These are phyloP conservation scores for Oscheius myriophilus DNA, from an alignment of 2,888 invertebrate species.

Conservation along the genomic window DNA sequence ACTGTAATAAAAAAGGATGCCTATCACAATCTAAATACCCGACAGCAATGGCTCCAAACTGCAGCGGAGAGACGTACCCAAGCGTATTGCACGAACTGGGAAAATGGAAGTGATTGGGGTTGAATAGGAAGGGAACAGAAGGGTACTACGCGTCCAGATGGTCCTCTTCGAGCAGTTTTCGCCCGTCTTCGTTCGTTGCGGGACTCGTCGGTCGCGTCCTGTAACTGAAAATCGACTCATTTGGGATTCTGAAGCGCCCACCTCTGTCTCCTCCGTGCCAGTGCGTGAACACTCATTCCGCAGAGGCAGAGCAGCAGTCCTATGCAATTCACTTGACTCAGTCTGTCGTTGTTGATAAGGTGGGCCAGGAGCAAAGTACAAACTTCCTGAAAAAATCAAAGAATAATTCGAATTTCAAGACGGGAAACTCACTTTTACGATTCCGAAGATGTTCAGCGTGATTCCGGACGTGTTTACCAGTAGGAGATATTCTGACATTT, in stretches of 20 bases:
- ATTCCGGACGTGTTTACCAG: slow-evolving; percentile 93
- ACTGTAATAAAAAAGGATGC: too few species aligned
- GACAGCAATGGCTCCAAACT: slow-evolving; percentile 25
- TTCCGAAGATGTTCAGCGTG: slow-evolving; percentile 92
- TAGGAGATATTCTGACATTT: slow-evolving; percentile 83
- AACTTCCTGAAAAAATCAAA: slow-evolving; percentile 79
- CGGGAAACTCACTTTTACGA: slow-evolving; percentile 83
- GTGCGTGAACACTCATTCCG: slow-evolving; percentile 72
- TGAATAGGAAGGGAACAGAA: too few species aligned
- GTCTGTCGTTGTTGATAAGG: slow-evolving; percentile 84
- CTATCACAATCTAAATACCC: background rate
- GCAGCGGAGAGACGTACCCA: too few species aligned
- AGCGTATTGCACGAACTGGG: slow-evolving; percentile 1
- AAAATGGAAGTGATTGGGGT: background rate
- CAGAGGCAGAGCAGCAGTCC: slow-evolving; percentile 87
- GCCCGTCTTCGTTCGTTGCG: slow-evolving; percentile 12
- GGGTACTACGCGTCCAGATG: background rate
- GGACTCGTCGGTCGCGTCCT: slow-evolving; percentile 26
- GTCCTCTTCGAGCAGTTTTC: slow-evolving; percentile 22
- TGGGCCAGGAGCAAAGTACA: slow-evolving; percentile 89
- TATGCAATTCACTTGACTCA: slow-evolving; percentile 83
- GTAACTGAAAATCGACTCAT: background rate
- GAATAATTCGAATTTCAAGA: too few species aligned
- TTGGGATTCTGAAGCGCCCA: slow-evolving; percentile 16
- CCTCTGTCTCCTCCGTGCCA: slow-evolving; percentile 50